Base-by-base conservation (phyloP, 2,113 vertebrate species). In the Anoura caudifer region DNA sequence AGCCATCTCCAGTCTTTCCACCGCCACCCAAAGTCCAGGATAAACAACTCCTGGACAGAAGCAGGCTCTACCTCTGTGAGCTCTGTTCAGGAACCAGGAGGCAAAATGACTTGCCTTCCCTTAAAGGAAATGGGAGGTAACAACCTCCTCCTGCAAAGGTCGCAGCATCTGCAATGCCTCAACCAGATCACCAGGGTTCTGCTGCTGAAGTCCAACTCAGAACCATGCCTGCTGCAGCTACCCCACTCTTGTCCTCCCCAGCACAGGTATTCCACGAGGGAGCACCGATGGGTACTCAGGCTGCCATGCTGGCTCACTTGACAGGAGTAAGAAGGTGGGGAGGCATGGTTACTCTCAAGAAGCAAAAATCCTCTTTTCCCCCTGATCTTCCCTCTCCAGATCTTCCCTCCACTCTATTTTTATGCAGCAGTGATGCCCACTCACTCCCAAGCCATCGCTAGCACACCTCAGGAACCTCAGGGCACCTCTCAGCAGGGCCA, bases 121-220 rank as follows among this genome's bases (percentile, higher is more conserved):
- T 87, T 96, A 95, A 94, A 96, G 95, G 84, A 80, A 96, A 69
- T 67, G 90, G 31, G 81, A 94, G 65, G 28, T 8, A 63, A 89
- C 69, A 69, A 54, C 65, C 92, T 65, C 31, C 10, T 80, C 41
- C 10, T 75, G 16, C 3, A 5, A n/a, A 50, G 75, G 70, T 92
- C 94, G 93, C 56, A 75, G 76, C 1, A 19, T 73, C 81, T 50
- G 59, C 76, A 61, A 33, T 31, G 22, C 81, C 86, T 86, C 90
- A 8, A 33, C 45, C 38, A 67, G 67, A 61, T 33, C 93, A 28
- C 52, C 87, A 36, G 65, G 65, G 56, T 79, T 75, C 26, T 2
- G 65, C 87, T 72, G 84, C 87, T 1, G 67, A 92, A 77, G 17
- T 70, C 88, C 76, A 54, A 85, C 90, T 75, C 50, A 19, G 24